These are phyloP conservation scores for Stichodactyla helianthus DNA, from an alignment of 64 coral and sea anemone genomes.

Conservation along the genomic window DNA sequence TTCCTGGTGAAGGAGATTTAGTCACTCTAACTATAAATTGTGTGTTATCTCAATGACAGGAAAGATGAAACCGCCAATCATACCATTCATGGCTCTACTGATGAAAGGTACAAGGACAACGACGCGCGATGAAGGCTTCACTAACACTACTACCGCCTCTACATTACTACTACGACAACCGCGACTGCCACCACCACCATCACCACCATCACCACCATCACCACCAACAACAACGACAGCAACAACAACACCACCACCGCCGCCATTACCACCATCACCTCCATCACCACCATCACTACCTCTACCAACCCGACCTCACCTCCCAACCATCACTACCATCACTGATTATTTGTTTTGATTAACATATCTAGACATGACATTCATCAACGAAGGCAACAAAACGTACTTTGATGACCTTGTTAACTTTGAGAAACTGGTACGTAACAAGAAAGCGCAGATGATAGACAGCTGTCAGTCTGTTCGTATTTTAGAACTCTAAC, in stretches of 20 bases:
- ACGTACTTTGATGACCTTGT: conserved; percentile 66
- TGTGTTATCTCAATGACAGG: conserved; percentile 9
- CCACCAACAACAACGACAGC: no score
- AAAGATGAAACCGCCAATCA: conserved; percentile 81
- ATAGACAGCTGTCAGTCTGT: not conserved
- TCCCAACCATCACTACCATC: no score
- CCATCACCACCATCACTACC: no score
- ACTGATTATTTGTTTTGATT: not conserved
- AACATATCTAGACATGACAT: conserved; percentile 67
- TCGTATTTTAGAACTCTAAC: not conserved
- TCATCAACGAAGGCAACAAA: conserved; percentile 71
- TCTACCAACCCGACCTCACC: no score
- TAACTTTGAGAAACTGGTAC: conserved; percentile 89
- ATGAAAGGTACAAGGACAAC: conserved; percentile 64
- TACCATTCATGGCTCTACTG: conserved; percentile 75
- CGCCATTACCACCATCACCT: fast-evolving
- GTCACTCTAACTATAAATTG: not conserved
- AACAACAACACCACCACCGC: no score
- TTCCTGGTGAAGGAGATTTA: no score
- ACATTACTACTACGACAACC: no score
- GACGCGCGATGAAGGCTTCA: no score
- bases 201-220: no score
- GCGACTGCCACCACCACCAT: no score
- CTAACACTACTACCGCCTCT: no score
- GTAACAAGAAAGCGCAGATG: not conserved